phyloP scores from a whole-genome alignment of 2,888 invertebrate species.

The Theristus sp. region DNA sequence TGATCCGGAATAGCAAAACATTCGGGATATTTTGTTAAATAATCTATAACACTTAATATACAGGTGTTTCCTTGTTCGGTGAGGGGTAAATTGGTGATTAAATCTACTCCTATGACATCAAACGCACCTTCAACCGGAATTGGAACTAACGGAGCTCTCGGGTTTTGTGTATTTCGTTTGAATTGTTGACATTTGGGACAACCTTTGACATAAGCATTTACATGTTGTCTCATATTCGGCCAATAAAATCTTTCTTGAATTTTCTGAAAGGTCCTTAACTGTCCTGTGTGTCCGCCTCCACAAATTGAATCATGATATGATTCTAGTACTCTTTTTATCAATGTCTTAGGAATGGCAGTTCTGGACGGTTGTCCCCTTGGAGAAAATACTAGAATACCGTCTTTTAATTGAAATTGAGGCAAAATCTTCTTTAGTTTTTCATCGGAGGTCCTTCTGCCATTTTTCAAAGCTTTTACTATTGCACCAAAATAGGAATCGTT shows the following conservation, averaged over 20 bases:
- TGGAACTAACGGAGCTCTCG: neutral
- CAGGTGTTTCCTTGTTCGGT: neutral
- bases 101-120: neutral
- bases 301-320: neutral
- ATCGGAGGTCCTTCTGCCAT: too few relatives aligned
- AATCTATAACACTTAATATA: neutral
- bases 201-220: neutral
- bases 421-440: too few relatives aligned
- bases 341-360: neutral
- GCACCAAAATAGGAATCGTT: neutral
- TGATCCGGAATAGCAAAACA: neutral
- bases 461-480: neutral
- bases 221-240: neutral
- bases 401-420: too few relatives aligned
- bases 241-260: neutral
- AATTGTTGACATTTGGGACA: neutral
- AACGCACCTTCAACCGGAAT: neutral
- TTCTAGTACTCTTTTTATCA: neutral
- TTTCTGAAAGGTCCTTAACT: neutral
- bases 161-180: neutral
- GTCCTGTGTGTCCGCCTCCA: constrained; percentile 1
- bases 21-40: neutral
- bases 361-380: neutral
- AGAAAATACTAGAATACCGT: neutral
- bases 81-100: neutral